These are phyloP conservation scores for Eulemur mongoz DNA, from an alignment of 2,797 vertebrate species.

Conservation along the genomic window DNA sequence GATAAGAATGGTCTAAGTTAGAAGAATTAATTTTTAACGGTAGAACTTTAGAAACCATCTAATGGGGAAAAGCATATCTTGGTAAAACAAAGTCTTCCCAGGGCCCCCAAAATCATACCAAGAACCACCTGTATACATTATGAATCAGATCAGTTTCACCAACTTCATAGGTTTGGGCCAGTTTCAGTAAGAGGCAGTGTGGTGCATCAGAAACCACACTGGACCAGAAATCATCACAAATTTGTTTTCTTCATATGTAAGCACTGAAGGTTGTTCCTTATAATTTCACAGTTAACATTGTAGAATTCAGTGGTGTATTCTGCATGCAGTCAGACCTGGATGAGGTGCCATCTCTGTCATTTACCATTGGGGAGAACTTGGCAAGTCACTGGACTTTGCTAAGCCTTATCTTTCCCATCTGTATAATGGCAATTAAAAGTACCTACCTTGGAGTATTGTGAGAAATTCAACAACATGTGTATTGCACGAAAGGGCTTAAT, in stretches of 20 bases:
- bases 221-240: background rate
- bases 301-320: background rate
- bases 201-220: background rate
- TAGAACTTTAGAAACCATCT: background rate
- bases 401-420: background rate
- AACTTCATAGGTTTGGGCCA: background rate
- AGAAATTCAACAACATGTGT: background rate
- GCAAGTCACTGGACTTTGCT: background rate
- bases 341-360: background rate
- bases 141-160: background rate
- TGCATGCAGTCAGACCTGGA: background rate
- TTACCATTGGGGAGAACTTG: background rate
- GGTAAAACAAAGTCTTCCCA: background rate
- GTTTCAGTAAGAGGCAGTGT: background rate
- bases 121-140: background rate
- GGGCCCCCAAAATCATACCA: background rate
- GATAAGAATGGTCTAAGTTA: background rate
- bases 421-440: background rate
- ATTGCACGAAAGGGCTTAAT: background rate
- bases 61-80: background rate
- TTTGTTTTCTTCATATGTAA: background rate
- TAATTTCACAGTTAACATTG: background rate
- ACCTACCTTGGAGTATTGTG: background rate
- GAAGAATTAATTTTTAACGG: constrained; percentile 14
- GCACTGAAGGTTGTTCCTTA: background rate